Percentiles rank a stretch among this genome's conserved stretches.
Evolutionary conservation across 37 sponge, comb jelly and placozoan genomes (phyloP).

Genomic region (Halisarca cf. caerulea): DNA sequence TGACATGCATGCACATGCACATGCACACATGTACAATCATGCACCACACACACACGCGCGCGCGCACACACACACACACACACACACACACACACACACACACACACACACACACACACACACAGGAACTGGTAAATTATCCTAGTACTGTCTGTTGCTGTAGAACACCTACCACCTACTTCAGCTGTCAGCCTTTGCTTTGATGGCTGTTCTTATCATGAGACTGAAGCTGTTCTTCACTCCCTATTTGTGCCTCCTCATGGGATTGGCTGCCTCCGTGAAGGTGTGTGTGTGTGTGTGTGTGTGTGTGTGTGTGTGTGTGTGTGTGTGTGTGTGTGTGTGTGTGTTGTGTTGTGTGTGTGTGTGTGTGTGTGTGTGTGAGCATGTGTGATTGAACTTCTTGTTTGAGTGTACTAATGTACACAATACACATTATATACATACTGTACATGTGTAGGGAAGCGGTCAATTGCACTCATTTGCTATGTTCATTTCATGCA

Average conservation of each 20-base stretch:
- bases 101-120: not conserved
- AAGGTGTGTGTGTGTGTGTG: conserved; percentile 27
- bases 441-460: no score
- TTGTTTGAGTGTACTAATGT: no score
- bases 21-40: no score
- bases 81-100: not conserved
- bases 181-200: conserved; percentile 63
- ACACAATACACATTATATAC: no score
- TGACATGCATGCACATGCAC: no score
- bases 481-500: no score
- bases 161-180: conserved; percentile 57
- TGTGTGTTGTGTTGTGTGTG: no score
- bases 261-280: conserved; percentile 39
- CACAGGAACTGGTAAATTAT: not conserved
- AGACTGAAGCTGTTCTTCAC: conserved; percentile 94
- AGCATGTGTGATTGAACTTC: not conserved
- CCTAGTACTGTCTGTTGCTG: not conserved
- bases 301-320: not conserved
- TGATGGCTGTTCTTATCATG: conserved; percentile 89
- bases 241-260: conserved; percentile 71
- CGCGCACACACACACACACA: not conserved
- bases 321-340: not conserved
- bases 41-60: no score
- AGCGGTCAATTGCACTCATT: no score
- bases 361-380: conserved; percentile 38